A percentile compares a stretch with the other conserved stretches of the same genome.
Evolutionary conservation across 1,140 invertebrate genomes (phyloP).

Genomic region (Nebria ingens): DNA sequence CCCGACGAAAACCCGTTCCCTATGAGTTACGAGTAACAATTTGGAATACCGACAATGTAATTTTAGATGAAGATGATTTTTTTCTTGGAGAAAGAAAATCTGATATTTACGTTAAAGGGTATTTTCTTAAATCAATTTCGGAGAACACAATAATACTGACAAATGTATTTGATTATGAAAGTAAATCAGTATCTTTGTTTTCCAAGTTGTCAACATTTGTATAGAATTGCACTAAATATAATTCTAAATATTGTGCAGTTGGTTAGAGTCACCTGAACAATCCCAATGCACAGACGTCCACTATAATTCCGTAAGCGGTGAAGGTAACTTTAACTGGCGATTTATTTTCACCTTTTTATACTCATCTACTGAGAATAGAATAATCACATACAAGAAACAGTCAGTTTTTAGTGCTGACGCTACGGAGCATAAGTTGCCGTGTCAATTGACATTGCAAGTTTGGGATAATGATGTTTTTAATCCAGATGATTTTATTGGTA

Average conservation of each 20-base stretch:
- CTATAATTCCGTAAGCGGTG: constrained; percentile 64
- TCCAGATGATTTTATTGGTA: constrained; percentile 70
- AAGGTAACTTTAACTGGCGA: constrained; percentile 85
- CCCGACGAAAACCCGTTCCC: constrained; percentile 56
- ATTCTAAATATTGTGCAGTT: constrained; percentile 40
- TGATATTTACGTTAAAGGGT: constrained; percentile 83
- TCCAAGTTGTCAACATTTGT: neutral
- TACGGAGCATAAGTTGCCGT: constrained; percentile 56
- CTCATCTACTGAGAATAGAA: constrained; percentile 63
- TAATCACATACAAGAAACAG: constrained; percentile 46
- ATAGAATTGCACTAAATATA: neutral
- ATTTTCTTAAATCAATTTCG: constrained; percentile 13
- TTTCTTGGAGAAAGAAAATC: constrained; percentile 70
- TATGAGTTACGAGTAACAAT: constrained; percentile 78
- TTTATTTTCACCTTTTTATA: constrained; percentile 79
- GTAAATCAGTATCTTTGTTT: neutral
- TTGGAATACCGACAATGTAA: constrained; percentile 68
- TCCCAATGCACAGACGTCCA: constrained; percentile 75
- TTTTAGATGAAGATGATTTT: constrained; percentile 63
- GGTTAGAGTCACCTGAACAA: constrained; percentile 59
- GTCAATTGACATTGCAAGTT: constrained; percentile 51
- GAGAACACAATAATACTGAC: neutral
- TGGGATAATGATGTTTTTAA: constrained; percentile 72
- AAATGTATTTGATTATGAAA: neutral
- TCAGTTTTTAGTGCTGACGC: constrained; percentile 50